Evolutionary conservation across 2,113 vertebrate genomes (phyloP), one percentile per base, ranked within the genome.

Genomic region (Arenaria interpres): DNA sequence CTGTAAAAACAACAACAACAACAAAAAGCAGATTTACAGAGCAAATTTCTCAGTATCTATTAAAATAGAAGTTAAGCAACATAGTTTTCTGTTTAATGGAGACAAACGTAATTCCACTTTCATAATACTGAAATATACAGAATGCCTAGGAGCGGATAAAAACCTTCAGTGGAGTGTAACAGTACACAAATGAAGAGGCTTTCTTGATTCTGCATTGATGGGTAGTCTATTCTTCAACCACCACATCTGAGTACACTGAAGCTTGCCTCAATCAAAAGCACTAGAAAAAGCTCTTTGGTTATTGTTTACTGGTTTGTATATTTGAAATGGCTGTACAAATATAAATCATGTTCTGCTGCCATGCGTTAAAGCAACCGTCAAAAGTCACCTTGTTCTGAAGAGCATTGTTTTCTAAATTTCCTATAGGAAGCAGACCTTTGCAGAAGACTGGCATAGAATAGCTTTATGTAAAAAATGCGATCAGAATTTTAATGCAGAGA

Each of bases 341-440:
- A 45, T 2, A 78, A 88, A 82, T 16, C 0, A 30, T 19, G 9
- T 45, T 73, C 17, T 74, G 48, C 15, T 88, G 50, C 6, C 50
- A 41, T 8, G 6, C 7, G 1, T 56, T 63, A 57, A 87, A 83
- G 39, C 0, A 0, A 75, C 22, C 9, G 79, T 8, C 1, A 0
- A 62, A 84, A 66, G 32, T 54, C 62, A 82, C 20, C 39, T 85
- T 53, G 22, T 12, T 74, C 22, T 77, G 56, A 60, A 56, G n/a
- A 91, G 45, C 30, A 41, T 5, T 30, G 9, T 41, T 60, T 89
- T 67, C 33, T 46, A 45, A 60, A 84, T 19, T 83, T 10, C 50
- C 24, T 25, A 71, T 2, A 72, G 28, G 82, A 81, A 76, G 48
- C 1, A 78, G 24, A 79, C 27, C 14, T 27, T 74, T 89, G 35